A percentile compares a stretch with the other conserved stretches of the same genome.
Conservation (phyloP, 2,797 vertebrate genomes). For the Falco cherrug region DNA sequence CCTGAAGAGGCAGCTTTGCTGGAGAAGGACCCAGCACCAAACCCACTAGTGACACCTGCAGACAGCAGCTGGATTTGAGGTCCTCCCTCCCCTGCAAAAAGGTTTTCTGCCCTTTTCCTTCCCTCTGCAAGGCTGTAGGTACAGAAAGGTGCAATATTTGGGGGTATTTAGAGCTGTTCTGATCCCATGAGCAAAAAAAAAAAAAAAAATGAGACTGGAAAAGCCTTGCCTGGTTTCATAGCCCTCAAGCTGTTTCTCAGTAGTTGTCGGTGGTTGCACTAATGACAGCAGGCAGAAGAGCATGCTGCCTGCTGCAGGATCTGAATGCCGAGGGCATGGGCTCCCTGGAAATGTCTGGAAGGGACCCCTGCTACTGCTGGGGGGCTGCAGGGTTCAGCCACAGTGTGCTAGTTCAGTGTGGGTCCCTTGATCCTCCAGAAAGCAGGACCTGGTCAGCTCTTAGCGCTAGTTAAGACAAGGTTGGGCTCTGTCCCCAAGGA, state of each 20-base stretch:
- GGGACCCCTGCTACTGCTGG: not conserved
- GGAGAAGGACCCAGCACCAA: not conserved
- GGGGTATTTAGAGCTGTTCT: not conserved
- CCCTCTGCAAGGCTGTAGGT: not conserved
- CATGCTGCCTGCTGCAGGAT: not conserved
- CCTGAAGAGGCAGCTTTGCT: not conserved
- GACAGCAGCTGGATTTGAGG: not conserved
- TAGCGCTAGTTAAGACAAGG: not conserved
- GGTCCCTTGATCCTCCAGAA: not conserved
- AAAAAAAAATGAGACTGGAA: not conserved
- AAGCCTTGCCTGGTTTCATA: not conserved
- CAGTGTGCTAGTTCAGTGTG: not conserved
- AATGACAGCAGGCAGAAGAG: not conserved
- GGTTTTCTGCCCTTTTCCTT: not conserved
- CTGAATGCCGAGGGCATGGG: too few species aligned
- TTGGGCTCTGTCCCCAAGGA: not conserved
- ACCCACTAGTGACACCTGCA: not conserved
- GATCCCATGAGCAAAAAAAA: not conserved
- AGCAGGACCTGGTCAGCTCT: not conserved
- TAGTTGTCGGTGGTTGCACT: not conserved
- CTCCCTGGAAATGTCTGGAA: not conserved
- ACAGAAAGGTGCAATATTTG: conserved; percentile 48
- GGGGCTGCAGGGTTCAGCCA: not conserved
- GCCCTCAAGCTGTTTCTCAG: not conserved
- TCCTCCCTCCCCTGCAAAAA: not conserved